Base-by-base conservation (phyloP, 2,113 vertebrate species). In the Aphyosemion australe region DNA sequence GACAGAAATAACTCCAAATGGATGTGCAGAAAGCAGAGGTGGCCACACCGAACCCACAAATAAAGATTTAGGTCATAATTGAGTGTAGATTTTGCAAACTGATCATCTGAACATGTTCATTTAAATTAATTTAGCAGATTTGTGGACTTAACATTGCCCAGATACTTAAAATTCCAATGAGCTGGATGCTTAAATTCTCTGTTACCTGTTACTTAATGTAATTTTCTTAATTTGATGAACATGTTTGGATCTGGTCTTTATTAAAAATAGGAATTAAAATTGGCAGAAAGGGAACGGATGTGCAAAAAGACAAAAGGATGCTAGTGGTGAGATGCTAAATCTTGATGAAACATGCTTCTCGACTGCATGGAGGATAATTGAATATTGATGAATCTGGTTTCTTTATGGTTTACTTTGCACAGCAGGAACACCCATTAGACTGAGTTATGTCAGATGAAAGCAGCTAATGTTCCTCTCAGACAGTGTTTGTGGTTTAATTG, bases 371-470 rank as follows among this genome's bases (percentile, higher is more conserved):
- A 50, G 56, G 64, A 78, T 79, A 69, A 85, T 69, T 79, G 76
- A 83, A 84, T 85, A 84, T 72, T 83, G 76, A 87, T 87, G 74
- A 74, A 70, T 65, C 19, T 12, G 37, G 26, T 64, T 41, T 49
- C 43, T 61, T 61, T 41, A 55, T 65, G 52, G 42, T 83, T 67
- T 65, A 58, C 56, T 64, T 62, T 56, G 46, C 76, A 20, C 83
- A 80, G 84, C 80, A 83, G 79, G 83, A 67, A 14, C 53, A 60
- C 32, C 45, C 65, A 62, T 76, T 71, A 73, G 55, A 19, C 48
- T 53, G 64, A 19, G 43, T 8, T 13, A 46, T 53, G 74, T 64
- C 66, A 76, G 83, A 82, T 84, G 74, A 78, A 56, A 34, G 56
- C 16, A 13, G 52, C 72, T 59, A 58, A 80, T 74, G 75, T 69